These are phyloP conservation scores for Hylaeus anthracinus DNA, from an alignment of 1,140 invertebrate species.

Conservation along the genomic window DNA sequence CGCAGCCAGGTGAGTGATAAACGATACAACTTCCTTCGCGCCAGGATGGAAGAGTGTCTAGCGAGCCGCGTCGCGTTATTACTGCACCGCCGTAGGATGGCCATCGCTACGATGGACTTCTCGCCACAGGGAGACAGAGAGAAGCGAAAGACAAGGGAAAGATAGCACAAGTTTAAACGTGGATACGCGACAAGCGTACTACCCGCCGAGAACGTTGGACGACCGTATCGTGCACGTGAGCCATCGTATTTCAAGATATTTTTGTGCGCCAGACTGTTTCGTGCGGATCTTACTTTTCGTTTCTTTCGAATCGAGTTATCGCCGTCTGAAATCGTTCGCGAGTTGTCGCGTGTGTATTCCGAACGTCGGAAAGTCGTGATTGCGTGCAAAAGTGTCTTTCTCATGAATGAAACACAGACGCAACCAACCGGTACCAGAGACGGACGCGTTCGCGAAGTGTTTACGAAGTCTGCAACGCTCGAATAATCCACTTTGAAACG, in stretches of 20 bases:
- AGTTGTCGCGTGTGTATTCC: not conserved
- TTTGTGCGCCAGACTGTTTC: slow-evolving; percentile 27
- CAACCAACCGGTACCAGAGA: too few relatives aligned
- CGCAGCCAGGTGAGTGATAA: slow-evolving; percentile 76
- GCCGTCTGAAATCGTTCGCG: not conserved
- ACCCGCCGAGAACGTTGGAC: slow-evolving; percentile 40
- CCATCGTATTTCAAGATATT: slow-evolving; percentile 42
- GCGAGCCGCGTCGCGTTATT: slow-evolving; percentile 58
- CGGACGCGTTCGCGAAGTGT: slow-evolving; percentile 13
- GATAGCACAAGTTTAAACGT: slow-evolving; percentile 34
- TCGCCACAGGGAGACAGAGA: slow-evolving; percentile 30
- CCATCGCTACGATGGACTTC: slow-evolving; percentile 49
- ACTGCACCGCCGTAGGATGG: slow-evolving; percentile 42
- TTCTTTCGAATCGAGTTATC: not conserved
- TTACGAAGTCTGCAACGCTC: not conserved
- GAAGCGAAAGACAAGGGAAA: not conserved
- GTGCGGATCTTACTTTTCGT: not conserved
- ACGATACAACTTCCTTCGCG: slow-evolving; percentile 71
- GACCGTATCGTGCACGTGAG: slow-evolving; percentile 30
- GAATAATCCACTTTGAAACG: not conserved
- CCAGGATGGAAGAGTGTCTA: slow-evolving; percentile 40
- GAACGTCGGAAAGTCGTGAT: not conserved
- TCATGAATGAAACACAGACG: slow-evolving; percentile 2
- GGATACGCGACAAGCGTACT: slow-evolving; percentile 8
- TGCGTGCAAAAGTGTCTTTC: not conserved